phyloP scores from a whole-genome alignment of 2,797 vertebrate species.

The Sciurus vulgaris region DNA sequence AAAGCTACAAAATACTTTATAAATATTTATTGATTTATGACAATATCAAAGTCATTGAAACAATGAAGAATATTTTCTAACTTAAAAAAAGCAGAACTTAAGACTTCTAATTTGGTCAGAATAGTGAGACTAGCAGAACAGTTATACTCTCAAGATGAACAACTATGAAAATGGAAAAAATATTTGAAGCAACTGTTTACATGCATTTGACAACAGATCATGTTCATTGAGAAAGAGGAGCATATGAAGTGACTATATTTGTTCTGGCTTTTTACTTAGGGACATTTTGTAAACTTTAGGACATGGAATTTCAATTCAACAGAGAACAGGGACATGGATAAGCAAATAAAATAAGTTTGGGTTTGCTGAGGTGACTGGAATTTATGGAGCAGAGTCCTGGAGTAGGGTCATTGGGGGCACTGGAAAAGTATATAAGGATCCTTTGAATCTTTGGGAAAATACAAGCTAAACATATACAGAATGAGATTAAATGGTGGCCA shows the following conservation, averaged over 20 bases:
- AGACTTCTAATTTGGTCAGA: neutral
- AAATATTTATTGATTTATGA: neutral
- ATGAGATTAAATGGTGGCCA: neutral
- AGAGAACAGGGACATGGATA: neutral
- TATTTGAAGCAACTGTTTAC: neutral
- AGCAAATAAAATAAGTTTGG: neutral
- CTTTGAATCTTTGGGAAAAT: neutral
- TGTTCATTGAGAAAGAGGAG: neutral
- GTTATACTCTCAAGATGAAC: neutral
- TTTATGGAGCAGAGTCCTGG: neutral
- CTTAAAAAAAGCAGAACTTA: neutral
- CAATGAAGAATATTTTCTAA: neutral
- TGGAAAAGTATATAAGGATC: neutral
- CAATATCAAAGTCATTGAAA: conserved; percentile 16
- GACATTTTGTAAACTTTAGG: neutral
- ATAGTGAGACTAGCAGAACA: neutral
- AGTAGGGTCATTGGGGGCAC: neutral
- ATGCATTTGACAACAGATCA: neutral
- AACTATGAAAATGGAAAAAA: neutral
- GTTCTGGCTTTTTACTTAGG: neutral
- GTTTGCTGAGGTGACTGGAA: neutral
- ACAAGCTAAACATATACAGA: neutral
- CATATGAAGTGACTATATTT: too few species aligned
- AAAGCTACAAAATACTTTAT: neutral
- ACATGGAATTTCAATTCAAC: neutral